Base-by-base conservation (phyloP, 2,113 vertebrate genomes). In the Sterrhoptilus dennistouni region DNA sequence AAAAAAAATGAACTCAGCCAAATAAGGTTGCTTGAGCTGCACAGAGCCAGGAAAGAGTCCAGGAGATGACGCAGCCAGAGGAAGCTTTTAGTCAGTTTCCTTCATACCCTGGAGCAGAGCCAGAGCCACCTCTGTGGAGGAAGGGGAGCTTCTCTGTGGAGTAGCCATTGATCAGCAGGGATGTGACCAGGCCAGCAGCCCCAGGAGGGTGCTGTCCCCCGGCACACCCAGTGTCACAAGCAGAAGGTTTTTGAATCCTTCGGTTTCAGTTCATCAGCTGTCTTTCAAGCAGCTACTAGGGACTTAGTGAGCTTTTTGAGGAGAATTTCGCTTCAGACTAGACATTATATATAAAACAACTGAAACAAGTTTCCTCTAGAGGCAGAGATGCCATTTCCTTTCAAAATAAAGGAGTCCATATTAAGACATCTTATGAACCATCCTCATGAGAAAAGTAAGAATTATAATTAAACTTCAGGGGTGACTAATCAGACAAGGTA, bases 81-180 rank as follows among this genome's bases (percentile, higher is more conserved):
- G 98, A 99, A 99, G 98, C 91, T 94, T 98, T 99, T 99, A 99
- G 98, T 99, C 99, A 99, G 97, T 96, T 99, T 98, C 99, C 98
- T 98, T 97, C 59, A 91, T 47, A 97, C 92, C 84, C 95, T 98
- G 97, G 97, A 97, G 90, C 75, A 47, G 89, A 89, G 97, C 98
- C 98, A 98, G 95, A 54, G 75, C 74, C 63, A 97, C 95, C 90
- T 96, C 97, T 94, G 86, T 50, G 54, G 7, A 87, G 64, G 54
- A 88, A 94, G 96, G 87, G 95, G 80, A 83, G 75, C n/a, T 95
- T 89, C 95, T 90, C 96, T 36, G 82, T 20, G 7, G 14, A 42
- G 63, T 0, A 19, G 21, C 56, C 18, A 40, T 1, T 5, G 28
- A n/a, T 7, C 27, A 11, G 45, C 60, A 68, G 8, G 36, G 36